Base-by-base conservation (phyloP, 2,113 vertebrate species). In the Stercorarius parasiticus region DNA sequence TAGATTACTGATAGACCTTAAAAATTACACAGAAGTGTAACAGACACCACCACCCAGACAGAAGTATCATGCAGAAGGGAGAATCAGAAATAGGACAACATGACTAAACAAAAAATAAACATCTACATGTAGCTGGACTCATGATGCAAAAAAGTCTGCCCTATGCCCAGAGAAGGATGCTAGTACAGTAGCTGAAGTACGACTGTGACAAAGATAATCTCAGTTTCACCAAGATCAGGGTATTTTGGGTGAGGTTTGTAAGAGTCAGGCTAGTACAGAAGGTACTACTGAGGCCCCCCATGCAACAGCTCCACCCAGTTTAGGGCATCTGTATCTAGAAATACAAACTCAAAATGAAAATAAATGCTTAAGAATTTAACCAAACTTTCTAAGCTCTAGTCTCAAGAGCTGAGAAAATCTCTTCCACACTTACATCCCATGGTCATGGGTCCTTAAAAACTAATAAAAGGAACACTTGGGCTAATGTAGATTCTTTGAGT, bases 131-230 rank as follows among this genome's bases (percentile, higher is more conserved):
- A 45, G 36, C 34, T 58, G 42, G 34, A 52, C 34, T 88, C 58
- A 71, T 0, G 0, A 66, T 15, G 6, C 11, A 72, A 73, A 61
- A 45, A 26, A 22, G 13, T 8, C 47, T 47, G 32, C 23, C 21
- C 66, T 59, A 11, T 43, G 11, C 27, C 73, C 32, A 59, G 58
- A 72, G 45, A 69, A 61, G 34, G 61, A 73, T 65, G n/a, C 5
- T 40, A 53, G 16, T 27, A 62, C 11, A 8, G n/a, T 19, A 53
- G 42, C 49, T 92, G 59, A 95, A 72, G 15, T 43, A 52, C 1
- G 0, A 17, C 49, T 11, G 9, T 11, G 15, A 85, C 22, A 79
- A 84, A 87, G 55, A 55, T 15, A 71, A 87, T 64, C 14, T 45
- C 73, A 13, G 10, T 59, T 85, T 82, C 26, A 34, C 17, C 49